Base-by-base conservation (phyloP, 2,888 invertebrate genomes). In the Ctenicera cuprea region DNA sequence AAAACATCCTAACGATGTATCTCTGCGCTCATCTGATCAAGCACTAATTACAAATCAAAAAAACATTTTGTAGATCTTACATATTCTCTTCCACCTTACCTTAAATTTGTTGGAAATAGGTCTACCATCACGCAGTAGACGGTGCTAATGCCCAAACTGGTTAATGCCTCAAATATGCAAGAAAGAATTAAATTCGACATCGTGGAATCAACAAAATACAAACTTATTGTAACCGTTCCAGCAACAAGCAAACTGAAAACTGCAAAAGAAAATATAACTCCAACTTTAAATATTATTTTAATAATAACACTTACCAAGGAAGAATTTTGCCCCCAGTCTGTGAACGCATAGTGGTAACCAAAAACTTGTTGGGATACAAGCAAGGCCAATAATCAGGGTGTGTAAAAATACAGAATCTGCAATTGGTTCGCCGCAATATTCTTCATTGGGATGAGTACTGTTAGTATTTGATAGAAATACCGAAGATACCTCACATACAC, bases 71-170 rank as follows among this genome's bases (percentile, higher is more conserved):
- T n/a, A n/a, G n/a, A n/a, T n/a, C n/a, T n/a, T n/a, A n/a, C n/a
- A n/a, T n/a, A n/a, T n/a, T n/a, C n/a, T n/a, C n/a, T n/a, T n/a
- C n/a, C n/a, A n/a, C n/a, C 20, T 85, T 87, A 94, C 94, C 94
- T 92, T 85, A 94, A 90, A 88, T 94, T 94, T 73, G 94, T 94
- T 80, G 94, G 94, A 88, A 94, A 94, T 82, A 94, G 88, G 85
- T 94, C 94, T 75, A 94, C 94, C 86, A 94, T 92, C 57, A 94
- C 93, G 85, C 94, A 94, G 87, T 94, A 94, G 61, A 94, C 92
- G 71, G 94, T 90, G 87, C 94, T 94, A 85, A 94, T 94, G 79
- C 93, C 94, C 78, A 94, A 90, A 63, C 94, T 94, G 57, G 94
- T 94, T 63, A 94, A 88, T 0, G 94, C 94, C 87, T 95, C 94